Base-by-base conservation (phyloP, 2,888 invertebrate species). In the Sphecodes monilicornis region DNA sequence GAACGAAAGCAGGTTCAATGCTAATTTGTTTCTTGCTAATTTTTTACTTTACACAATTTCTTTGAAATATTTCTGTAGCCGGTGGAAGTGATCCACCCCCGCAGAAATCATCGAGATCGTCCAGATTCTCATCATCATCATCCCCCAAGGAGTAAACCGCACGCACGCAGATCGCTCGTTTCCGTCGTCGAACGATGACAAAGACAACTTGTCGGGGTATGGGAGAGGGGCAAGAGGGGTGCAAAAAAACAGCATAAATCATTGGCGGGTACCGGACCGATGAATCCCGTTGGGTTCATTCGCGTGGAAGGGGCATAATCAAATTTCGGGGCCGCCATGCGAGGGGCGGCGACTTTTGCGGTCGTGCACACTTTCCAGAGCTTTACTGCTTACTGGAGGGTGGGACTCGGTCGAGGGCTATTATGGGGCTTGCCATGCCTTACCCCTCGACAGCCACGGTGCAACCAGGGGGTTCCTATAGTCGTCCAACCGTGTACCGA, bases 241-340 rank as follows among this genome's bases (percentile, higher is more conserved):
- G 77, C n/a, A n/a, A 54, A 82, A 74, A 78, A 84, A 70, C 54
- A 50, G 82, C n/a, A 90, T 90, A 90, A 87, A 89, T 90, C 90
- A 90, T 87, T 66, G 83, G 71, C 87, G 87, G 87, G 80, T 89
- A 79, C 80, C 87, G 83, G 83, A 83, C 87, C 87, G 85, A 88
- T 91, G 91, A 91, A 91, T 91, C 90, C 89, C 83, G 89, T 88
- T 90, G 90, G 89, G 91, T 90, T 94, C 92, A 93, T 91, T 89
- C 92, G 91, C 84, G 91, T 90, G 94, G 94, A 94, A 94, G 92
- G 89, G 92, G 92, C 92, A 94, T 93, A 94, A 94, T 94, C 93
- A 94, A 94, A 94, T 93, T 93, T 93, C 83, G 88, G 91, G 91
- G 92, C 94, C 94, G 93, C 94, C 94, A 94, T 94, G 90, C 91